Conservation (phyloP, 2,888 invertebrate species). For the Heliconius aoede region DNA sequence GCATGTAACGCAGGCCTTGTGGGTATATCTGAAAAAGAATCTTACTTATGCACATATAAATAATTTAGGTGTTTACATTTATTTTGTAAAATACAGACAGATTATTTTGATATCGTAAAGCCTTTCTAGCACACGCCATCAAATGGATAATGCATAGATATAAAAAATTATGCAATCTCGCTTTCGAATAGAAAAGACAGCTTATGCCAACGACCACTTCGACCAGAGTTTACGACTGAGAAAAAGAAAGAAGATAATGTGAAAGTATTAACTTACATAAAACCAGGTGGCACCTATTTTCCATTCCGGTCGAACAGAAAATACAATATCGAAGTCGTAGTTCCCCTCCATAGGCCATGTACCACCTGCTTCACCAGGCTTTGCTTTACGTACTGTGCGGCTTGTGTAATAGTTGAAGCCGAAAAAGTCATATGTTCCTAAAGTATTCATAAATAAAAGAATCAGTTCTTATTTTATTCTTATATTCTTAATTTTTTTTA, state of each 20-base stretch:
- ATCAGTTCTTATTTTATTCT: too few species aligned
- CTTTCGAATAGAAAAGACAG: too few species aligned
- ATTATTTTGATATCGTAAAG: not conserved
- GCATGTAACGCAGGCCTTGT: conserved; percentile 68
- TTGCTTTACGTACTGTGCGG: not conserved
- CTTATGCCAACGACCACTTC: too few species aligned
- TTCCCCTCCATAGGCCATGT: conserved; percentile 52
- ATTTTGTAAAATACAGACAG: not conserved
- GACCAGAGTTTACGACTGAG: too few species aligned
- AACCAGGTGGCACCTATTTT: conserved; percentile 50
- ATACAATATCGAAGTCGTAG: conserved; percentile 49
- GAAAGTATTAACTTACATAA: not conserved
- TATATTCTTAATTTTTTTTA: too few species aligned
- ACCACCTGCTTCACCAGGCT: not conserved
- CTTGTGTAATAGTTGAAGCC: conserved; percentile 55
- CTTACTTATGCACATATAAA: not conserved
- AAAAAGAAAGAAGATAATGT: not conserved
- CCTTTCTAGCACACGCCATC: not conserved
- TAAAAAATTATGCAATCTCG: too few species aligned
- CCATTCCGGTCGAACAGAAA: conserved; percentile 50
- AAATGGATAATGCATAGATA: too few species aligned
- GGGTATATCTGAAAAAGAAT: conserved; percentile 64
- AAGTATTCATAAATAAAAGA: not conserved
- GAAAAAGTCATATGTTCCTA: conserved; percentile 85
- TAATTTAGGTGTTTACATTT: too few species aligned